Evolutionary conservation across 2,113 vertebrate species (phyloP).

Genomic region (Hippocampus barbouri): DNA sequence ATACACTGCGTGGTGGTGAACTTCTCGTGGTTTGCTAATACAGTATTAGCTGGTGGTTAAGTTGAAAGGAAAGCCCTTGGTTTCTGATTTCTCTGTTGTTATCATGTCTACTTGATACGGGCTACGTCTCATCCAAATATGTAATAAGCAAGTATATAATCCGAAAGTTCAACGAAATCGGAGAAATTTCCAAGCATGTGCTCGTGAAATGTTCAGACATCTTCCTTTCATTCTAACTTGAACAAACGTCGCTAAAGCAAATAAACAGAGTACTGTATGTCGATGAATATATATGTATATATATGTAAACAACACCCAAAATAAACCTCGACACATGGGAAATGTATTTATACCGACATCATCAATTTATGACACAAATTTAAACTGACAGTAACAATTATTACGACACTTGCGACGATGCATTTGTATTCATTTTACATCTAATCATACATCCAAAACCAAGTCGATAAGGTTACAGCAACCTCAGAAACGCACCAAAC

Average conservation of each 20-base stretch:
- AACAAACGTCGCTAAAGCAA: background rate
- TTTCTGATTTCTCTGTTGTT: conserved; percentile 12
- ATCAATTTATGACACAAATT: background rate
- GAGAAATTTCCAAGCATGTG: background rate
- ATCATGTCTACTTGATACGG: too few relatives aligned
- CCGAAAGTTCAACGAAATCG: background rate
- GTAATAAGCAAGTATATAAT: background rate
- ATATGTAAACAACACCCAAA: background rate
- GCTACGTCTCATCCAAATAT: background rate
- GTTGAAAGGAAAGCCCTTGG: background rate
- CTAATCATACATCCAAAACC: background rate
- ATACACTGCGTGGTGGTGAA: background rate
- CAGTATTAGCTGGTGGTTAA: conserved; percentile 15
- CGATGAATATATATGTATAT: background rate
- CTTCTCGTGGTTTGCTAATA: conserved; percentile 16
- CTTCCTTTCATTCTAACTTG: background rate
- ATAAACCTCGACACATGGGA: background rate
- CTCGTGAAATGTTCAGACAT: background rate
- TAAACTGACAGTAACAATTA: too few relatives aligned
- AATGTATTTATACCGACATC: background rate
- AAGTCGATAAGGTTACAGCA: background rate
- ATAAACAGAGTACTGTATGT: background rate
- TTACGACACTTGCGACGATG: background rate
- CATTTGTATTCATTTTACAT: background rate
- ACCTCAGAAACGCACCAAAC: background rate